A percentile compares a stretch with the other conserved stretches of the same genome.
phyloP scores from a whole-genome alignment of 2,797 vertebrate genomes.

The Aeoliscus strigatus region DNA sequence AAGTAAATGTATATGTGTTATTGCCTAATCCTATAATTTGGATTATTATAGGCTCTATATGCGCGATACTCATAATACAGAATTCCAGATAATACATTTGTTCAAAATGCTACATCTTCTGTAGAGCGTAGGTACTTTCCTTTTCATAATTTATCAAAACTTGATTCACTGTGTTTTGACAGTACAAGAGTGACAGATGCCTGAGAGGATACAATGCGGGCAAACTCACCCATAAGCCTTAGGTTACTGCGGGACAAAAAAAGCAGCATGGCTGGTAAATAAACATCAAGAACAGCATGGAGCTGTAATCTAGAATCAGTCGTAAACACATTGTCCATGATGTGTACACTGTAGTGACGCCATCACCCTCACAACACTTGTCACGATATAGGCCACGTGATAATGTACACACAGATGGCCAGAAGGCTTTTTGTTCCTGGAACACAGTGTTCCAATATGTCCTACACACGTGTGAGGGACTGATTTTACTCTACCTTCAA shows the following conservation, averaged over 20 bases:
- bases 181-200: constrained; percentile 6
- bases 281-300: not conserved
- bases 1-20: too few species aligned
- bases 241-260: constrained; percentile 44
- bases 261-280: constrained; percentile 6
- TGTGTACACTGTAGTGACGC: not conserved
- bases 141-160: too few species aligned
- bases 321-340: constrained; percentile 10
- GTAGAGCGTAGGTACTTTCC: too few species aligned
- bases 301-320: not conserved
- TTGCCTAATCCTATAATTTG: too few species aligned
- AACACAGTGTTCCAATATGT: constrained; percentile 39
- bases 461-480: too few species aligned
- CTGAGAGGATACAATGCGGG: constrained; percentile 21
- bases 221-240: rapidly evolving
- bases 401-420: constrained; percentile 12
- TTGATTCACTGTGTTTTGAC: too few species aligned
- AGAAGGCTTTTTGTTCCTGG: not conserved
- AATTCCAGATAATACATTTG: too few species aligned
- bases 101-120: too few species aligned
- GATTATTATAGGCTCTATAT: too few species aligned
- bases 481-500: too few species aligned
- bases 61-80: too few species aligned
- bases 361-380: constrained; percentile 12
- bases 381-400: constrained; percentile 18